Conservation (phyloP, 2,888 invertebrate genomes). For the Acheta domesticus region DNA sequence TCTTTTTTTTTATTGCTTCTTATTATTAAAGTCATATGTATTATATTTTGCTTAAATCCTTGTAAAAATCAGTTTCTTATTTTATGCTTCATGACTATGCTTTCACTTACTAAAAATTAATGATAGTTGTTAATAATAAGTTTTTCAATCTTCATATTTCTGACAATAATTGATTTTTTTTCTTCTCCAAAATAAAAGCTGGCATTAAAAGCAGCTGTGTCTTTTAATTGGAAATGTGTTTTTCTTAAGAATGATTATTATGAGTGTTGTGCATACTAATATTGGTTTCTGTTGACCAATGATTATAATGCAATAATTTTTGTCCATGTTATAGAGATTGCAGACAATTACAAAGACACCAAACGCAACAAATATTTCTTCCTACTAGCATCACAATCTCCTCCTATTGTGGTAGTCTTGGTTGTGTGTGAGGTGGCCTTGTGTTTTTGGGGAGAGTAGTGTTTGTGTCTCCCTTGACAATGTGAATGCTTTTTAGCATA, state of each 20-base stretch:
- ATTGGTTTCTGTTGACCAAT: neutral
- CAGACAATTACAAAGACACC: neutral
- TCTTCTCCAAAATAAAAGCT: too few species aligned
- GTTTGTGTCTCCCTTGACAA: neutral
- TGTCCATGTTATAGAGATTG: neutral
- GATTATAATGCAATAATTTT: neutral
- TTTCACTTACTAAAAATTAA: neutral
- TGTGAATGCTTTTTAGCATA: slow-evolving; percentile 24
- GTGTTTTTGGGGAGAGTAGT: slow-evolving; percentile 10
- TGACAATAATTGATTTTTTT: neutral
- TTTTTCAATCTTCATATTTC: neutral
- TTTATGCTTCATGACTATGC: neutral
- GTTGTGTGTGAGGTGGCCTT: slow-evolving; percentile 34
- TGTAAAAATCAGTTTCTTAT: neutral
- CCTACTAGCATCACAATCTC: slow-evolving; percentile 24
- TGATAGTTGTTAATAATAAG: neutral
- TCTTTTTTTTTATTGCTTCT: neutral
- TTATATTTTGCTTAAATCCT: neutral
- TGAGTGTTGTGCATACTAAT: too few species aligned
- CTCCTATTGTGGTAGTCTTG: slow-evolving; percentile 30
- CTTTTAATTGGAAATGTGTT: neutral
- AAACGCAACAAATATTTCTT: slow-evolving; percentile 11
- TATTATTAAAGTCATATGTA: neutral
- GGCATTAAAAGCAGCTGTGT: neutral
- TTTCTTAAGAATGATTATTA: too few species aligned